Conservation (phyloP, 1,140 invertebrate genomes). For the Lepidotrigona ventralis region DNA sequence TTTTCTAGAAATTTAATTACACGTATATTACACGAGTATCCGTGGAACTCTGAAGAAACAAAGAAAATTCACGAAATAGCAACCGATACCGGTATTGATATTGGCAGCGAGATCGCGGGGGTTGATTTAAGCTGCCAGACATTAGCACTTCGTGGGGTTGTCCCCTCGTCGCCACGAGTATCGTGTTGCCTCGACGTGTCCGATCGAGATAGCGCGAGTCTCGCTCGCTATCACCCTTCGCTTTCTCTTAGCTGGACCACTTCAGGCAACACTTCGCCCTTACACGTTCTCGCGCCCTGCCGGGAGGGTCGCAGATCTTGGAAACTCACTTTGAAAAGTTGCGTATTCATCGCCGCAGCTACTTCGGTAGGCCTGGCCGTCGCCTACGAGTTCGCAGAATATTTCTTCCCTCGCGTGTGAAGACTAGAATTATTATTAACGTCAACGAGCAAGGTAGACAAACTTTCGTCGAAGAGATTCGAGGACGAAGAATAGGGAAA, state of each 20-base stretch:
- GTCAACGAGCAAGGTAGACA: too few species aligned
- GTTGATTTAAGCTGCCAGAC: constrained; percentile 67
- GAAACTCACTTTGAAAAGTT: constrained; percentile 63
- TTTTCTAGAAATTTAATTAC: too few species aligned
- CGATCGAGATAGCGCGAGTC: constrained; percentile 62
- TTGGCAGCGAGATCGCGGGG: constrained; percentile 21
- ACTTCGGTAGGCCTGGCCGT: not conserved
- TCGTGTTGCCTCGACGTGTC: constrained; percentile 55
- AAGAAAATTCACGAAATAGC: too few species aligned
- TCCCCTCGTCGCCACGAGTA: constrained; percentile 35
- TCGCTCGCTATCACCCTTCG: constrained; percentile 32
- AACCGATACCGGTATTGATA: not conserved
- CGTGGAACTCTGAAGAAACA: too few species aligned
- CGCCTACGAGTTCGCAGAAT: not conserved
- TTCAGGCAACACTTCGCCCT: constrained; percentile 40
- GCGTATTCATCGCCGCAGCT: constrained; percentile 55
- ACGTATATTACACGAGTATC: too few species aligned
- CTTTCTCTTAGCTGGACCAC: constrained; percentile 25
- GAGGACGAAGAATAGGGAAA: too few species aligned
- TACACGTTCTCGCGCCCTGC: constrained; percentile 53
- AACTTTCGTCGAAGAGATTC: too few species aligned
- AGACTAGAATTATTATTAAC: too few species aligned
- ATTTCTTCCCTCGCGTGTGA: too few species aligned
- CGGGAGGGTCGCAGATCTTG: constrained; percentile 39
- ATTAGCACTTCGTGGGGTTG: constrained; percentile 66